Evolutionary conservation across 2,113 vertebrate species (phyloP).

Genomic region (Delphinus delphis): DNA sequence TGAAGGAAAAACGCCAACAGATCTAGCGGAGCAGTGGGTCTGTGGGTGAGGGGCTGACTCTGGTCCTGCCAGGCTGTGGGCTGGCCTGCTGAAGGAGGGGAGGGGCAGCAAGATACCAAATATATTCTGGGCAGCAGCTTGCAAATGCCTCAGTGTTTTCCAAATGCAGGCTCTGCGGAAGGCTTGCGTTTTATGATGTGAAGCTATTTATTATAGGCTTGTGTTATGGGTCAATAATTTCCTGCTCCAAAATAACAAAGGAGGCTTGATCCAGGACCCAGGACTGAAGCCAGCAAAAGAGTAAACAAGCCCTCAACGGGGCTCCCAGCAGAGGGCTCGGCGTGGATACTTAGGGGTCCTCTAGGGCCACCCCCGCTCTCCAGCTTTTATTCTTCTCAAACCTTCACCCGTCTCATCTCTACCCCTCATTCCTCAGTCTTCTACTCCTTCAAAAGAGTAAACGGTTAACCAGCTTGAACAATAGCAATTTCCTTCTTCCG

Average conservation of each 20-base stretch:
- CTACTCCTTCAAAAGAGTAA: not conserved
- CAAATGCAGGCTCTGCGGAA: slow-evolving; percentile 18
- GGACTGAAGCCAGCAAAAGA: slow-evolving; percentile 56
- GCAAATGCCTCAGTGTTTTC: slow-evolving; percentile 57
- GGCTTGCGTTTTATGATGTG: slow-evolving; percentile 47
- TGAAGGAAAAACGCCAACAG: not conserved
- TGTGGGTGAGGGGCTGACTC: not conserved
- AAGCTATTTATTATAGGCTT: slow-evolving; percentile 69
- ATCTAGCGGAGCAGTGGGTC: not conserved
- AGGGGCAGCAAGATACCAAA: slow-evolving; percentile 35
- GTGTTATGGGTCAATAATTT: slow-evolving; percentile 71
- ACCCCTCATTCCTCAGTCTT: not conserved
- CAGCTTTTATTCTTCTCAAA: not conserved
- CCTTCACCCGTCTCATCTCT: not conserved
- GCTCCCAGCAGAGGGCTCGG: not conserved
- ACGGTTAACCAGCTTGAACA: not conserved
- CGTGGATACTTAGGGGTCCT: not conserved
- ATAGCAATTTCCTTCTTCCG: not conserved
- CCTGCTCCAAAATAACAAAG: slow-evolving; percentile 73
- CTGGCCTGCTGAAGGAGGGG: not conserved
- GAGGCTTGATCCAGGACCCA: slow-evolving; percentile 54
- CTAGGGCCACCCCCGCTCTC: not conserved
- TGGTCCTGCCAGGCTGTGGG: not conserved
- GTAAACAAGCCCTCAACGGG: not conserved
- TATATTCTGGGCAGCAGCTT: slow-evolving; percentile 46